These are phyloP conservation scores for Odontesthes bonariensis DNA, from an alignment of 2,113 vertebrate genomes.

Conservation along the genomic window DNA sequence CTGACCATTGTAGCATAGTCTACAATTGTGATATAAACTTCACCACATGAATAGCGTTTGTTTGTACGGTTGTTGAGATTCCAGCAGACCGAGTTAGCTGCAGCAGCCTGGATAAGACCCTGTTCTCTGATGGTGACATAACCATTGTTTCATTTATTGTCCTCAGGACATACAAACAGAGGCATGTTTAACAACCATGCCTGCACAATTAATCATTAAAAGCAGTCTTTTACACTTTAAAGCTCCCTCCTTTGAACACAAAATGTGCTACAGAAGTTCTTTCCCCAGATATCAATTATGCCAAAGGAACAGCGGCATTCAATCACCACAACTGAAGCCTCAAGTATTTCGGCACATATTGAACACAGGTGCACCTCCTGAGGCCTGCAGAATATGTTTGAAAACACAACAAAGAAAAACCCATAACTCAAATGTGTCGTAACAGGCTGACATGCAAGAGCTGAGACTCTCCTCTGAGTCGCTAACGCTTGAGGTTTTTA, in stretches of 20 bases:
- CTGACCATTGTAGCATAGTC: not conserved
- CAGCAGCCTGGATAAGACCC: not conserved
- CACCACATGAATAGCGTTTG: not conserved
- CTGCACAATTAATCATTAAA: not conserved
- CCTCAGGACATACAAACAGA: not conserved
- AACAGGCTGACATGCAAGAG: slow-evolving; percentile 17
- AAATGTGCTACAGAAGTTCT: slow-evolving; percentile 25
- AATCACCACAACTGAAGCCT: slow-evolving; percentile 13
- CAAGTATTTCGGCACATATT: slow-evolving; percentile 36
- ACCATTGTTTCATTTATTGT: slow-evolving; percentile 4
- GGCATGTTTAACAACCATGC: not conserved
- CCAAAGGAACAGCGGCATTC: not conserved
- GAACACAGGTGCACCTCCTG: slow-evolving; percentile 50
- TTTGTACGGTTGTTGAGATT: not conserved
- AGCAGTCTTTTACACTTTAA: slow-evolving; percentile 15
- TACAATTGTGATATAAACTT: slow-evolving; percentile 13
- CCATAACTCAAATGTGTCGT: slow-evolving; percentile 8
- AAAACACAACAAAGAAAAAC: slow-evolving; percentile 16
- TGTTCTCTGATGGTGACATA: not conserved
- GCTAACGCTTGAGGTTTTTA: slow-evolving; percentile 1
- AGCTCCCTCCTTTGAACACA: not conserved
- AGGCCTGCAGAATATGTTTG: slow-evolving; percentile 28
- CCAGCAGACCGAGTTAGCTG: not conserved
- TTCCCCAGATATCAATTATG: slow-evolving; percentile 18
- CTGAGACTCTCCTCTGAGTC: not conserved